Evolutionary conservation across 1,140 invertebrate genomes (phyloP).

Genomic region (Orius insidiosus): DNA sequence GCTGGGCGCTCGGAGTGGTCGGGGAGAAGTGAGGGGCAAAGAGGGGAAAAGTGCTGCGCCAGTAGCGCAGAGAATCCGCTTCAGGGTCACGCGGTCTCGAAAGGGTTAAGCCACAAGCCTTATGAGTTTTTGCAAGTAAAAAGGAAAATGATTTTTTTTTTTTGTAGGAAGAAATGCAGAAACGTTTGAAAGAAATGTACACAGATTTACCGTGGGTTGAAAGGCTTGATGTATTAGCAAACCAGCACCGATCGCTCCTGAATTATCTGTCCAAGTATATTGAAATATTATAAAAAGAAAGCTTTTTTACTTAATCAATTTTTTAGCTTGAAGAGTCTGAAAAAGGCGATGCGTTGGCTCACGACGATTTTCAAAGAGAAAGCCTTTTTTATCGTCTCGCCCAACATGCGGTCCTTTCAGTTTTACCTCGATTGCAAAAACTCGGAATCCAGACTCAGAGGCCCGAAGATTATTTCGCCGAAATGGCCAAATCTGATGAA

Average conservation of each 20-base stretch:
- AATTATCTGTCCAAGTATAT: slow-evolving; percentile 51
- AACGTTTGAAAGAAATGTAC: slow-evolving; percentile 53
- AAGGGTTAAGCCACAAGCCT: no score
- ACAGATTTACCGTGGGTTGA: slow-evolving; percentile 70
- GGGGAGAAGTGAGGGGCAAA: no score
- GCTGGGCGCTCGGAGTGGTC: no score
- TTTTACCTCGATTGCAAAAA: slow-evolving; percentile 52
- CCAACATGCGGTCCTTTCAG: slow-evolving; percentile 66
- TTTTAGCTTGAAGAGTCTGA: slow-evolving; percentile 43
- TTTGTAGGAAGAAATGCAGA: slow-evolving; percentile 40
- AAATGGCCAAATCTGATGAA: slow-evolving; percentile 94
- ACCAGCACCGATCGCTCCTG: slow-evolving; percentile 62
- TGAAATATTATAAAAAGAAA: neutral
- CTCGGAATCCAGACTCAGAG: slow-evolving; percentile 57
- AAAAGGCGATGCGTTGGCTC: slow-evolving; percentile 38
- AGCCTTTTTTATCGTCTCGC: slow-evolving; percentile 83
- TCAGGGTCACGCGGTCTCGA: no score
- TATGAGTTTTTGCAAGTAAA: no score
- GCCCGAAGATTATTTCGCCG: slow-evolving; percentile 94
- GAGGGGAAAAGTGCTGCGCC: no score
- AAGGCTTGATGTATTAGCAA: slow-evolving; percentile 58
- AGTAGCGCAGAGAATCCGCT: no score
- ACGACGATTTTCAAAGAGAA: slow-evolving; percentile 83
- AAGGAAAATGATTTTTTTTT: no score
- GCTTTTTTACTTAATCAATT: slow-evolving; percentile 6